Evolutionary conservation across 1,140 invertebrate species (phyloP).

Genomic region (Lycorma delicatula): DNA sequence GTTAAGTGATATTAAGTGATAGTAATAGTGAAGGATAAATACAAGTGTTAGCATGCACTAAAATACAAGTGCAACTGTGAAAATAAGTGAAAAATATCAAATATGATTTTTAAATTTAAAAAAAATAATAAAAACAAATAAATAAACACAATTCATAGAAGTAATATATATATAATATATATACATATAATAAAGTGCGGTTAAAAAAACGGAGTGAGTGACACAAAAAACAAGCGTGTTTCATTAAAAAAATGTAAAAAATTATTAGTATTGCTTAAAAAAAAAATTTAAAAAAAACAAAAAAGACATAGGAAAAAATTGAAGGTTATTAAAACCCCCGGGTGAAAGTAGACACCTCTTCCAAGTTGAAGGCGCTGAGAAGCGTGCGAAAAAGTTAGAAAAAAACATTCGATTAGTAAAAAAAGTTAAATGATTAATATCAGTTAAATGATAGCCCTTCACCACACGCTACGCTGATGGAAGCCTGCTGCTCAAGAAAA

Average conservation of each 20-base stretch:
- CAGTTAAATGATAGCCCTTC: too few species aligned
- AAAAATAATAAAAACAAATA: conserved; percentile 14
- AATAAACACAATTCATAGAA: not conserved
- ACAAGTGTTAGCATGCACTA: conserved; percentile 15
- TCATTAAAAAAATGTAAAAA: conserved; percentile 12
- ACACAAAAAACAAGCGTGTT: conserved; percentile 21
- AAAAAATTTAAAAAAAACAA: conserved; percentile 14
- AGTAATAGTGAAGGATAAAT: too few species aligned
- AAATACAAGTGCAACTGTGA: conserved; percentile 15
- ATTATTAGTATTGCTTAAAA: conserved; percentile 3
- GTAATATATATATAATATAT: conserved; percentile 5
- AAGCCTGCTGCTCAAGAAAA: too few species aligned
- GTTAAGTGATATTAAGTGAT: too few species aligned
- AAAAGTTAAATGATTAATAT: conserved; percentile 5
- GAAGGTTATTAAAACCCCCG: not conserved
- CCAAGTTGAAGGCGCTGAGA: conserved; percentile 5
- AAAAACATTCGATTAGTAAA: conserved; percentile 3
- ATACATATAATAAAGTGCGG: conserved; percentile 15
- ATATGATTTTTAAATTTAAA: conserved; percentile 3
- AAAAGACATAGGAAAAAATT: conserved; percentile 13
- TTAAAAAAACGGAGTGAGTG: conserved; percentile 13
- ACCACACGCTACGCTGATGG: too few species aligned
- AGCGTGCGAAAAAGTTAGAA: not conserved
- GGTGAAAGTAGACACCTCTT: conserved; percentile 11
- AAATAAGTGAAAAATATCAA: conserved; percentile 15